A percentile compares a stretch with the other conserved stretches of the same genome.
phyloP scores from a whole-genome alignment of 2,113 vertebrate genomes.

The Suricata suricatta region DNA sequence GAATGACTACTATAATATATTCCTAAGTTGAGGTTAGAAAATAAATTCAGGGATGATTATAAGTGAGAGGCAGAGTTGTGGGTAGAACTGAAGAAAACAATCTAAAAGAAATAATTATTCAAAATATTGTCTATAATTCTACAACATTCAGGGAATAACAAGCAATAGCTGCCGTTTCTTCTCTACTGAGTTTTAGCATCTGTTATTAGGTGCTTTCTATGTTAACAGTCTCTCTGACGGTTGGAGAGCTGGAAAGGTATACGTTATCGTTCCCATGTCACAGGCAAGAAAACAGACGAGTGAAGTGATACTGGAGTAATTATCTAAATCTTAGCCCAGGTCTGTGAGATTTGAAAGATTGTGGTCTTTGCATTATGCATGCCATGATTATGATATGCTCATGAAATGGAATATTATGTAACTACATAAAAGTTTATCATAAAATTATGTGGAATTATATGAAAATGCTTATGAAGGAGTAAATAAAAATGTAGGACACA shows the following conservation, averaged over 20 bases:
- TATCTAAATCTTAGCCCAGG: background rate
- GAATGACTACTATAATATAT: background rate
- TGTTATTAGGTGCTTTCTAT: background rate
- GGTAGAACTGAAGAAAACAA: background rate
- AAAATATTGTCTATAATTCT: background rate
- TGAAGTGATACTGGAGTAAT: background rate
- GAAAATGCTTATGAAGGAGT: slow-evolving; percentile 3
- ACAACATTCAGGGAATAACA: background rate
- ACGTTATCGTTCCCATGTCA: background rate
- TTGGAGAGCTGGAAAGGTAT: background rate
- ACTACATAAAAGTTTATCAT: background rate
- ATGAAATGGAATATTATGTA: background rate
- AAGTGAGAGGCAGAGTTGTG: background rate
- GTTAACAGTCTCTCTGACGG: background rate
- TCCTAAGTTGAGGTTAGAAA: slow-evolving; percentile 35
- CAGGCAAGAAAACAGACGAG: background rate
- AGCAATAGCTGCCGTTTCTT: background rate
- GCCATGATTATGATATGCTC: background rate
- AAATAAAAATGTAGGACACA: background rate
- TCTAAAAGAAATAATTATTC: background rate
- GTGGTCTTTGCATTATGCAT: background rate
- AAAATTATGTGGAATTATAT: background rate
- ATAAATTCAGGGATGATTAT: background rate
- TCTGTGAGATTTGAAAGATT: background rate
- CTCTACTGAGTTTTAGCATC: background rate